Percentiles rank a stretch among this genome's conserved stretches.
phyloP scores from a whole-genome alignment of 2,888 invertebrate genomes.

The Selenia dentaria region DNA sequence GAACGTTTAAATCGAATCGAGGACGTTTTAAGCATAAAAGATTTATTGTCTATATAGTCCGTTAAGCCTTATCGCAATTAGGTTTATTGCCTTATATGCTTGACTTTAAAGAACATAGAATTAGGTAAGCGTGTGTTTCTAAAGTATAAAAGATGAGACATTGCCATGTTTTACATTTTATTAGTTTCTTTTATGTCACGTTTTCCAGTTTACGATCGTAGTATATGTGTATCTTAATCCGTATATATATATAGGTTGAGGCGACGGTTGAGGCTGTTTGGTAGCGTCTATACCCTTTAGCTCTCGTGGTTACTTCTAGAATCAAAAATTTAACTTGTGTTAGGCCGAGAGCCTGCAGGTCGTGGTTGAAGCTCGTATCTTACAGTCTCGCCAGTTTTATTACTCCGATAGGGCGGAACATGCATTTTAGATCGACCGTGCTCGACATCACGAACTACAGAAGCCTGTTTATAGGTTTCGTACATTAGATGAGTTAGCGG shows the following conservation, averaged over 20 bases:
- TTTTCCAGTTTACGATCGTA: constrained; percentile 43
- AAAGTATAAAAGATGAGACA: constrained; percentile 29
- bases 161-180: constrained; percentile 43
- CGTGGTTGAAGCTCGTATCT: constrained; percentile 25
- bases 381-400: constrained; percentile 25
- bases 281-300: constrained; percentile 18
- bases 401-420: constrained; percentile 20
- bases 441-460: constrained; percentile 1
- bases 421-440: constrained; percentile 8
- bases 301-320: constrained; percentile 25
- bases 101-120: constrained; percentile 16
- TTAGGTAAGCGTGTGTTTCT: constrained; percentile 21
- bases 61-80: constrained; percentile 16
- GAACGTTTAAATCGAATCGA: not conserved
- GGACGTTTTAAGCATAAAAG: constrained; percentile 7
- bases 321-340: constrained; percentile 33
- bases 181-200: constrained; percentile 43
- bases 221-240: constrained; percentile 22
- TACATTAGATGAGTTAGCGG: too few relatives aligned
- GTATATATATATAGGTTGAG: constrained; percentile 23
- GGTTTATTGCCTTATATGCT: constrained; percentile 14
- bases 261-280: constrained; percentile 12
- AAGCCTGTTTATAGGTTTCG: too few relatives aligned
- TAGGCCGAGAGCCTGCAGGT: constrained; percentile 25
- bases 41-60: constrained; percentile 16